These are phyloP conservation scores for Colaptes auratus DNA, from an alignment of 2,113 vertebrate species.

Conservation along the genomic window DNA sequence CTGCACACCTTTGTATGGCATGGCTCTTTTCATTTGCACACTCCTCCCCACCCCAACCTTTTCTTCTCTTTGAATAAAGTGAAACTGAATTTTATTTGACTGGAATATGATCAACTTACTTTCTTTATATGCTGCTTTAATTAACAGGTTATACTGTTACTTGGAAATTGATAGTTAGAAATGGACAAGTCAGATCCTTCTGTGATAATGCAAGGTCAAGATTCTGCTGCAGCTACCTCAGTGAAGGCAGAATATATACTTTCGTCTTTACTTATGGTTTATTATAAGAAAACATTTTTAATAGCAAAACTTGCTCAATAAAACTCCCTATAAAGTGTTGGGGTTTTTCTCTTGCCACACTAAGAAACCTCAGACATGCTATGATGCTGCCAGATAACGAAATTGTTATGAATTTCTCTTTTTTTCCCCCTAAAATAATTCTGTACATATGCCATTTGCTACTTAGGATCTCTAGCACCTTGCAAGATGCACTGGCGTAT, in stretches of 20 bases:
- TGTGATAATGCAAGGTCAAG: background rate
- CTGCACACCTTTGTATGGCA: conserved; percentile 11
- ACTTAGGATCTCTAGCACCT: background rate
- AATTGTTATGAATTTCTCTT: background rate
- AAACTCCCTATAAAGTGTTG: background rate
- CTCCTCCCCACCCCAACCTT: background rate
- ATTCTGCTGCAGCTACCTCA: background rate
- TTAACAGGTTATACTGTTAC: background rate
- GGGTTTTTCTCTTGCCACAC: background rate
- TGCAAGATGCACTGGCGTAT: background rate
- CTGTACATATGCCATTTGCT: background rate
- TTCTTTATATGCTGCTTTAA: background rate
- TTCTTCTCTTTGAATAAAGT: conserved; percentile 32
- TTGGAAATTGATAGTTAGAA: background rate
- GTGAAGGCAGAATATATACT: background rate
- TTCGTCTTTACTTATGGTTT: background rate
- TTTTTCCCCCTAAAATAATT: fast-evolving
- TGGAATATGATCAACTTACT: background rate
- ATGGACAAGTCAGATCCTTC: background rate
- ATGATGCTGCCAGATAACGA: background rate
- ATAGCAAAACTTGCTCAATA: background rate
- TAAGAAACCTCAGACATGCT: background rate
- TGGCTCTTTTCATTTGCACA: background rate
- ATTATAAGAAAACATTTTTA: background rate
- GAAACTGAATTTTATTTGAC: conserved; percentile 22